Evolutionary conservation across 2,113 vertebrate species (phyloP).

Genomic region (Muntiacus muntjak): DNA sequence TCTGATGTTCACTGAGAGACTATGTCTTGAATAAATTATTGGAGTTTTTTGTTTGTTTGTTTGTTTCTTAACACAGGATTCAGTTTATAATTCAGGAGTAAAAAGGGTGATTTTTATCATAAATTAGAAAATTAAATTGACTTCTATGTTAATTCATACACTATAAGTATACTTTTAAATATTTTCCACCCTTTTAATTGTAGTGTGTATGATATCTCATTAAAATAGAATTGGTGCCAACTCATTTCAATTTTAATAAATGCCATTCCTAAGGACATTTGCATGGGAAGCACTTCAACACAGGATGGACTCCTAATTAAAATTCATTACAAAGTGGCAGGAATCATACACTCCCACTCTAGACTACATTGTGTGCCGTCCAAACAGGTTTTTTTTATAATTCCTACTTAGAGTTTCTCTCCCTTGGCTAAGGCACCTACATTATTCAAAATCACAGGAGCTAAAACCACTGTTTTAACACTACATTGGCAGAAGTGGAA

Average conservation of each 20-base stretch:
- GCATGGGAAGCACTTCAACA: neutral
- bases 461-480: slow-evolving; percentile 9
- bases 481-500: slow-evolving; percentile 28
- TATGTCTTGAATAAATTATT: neutral
- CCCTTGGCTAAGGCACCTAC: neutral
- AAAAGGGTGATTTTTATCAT: slow-evolving; percentile 19
- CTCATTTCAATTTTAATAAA: slow-evolving; percentile 11
- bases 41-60: neutral
- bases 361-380: neutral
- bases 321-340: neutral
- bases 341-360: neutral
- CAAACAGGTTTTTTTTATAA: neutral
- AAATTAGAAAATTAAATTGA: neutral
- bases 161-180: slow-evolving; percentile 30
- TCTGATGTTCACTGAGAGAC: slow-evolving; percentile 23
- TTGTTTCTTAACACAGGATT: neutral
- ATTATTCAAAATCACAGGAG: slow-evolving; percentile 37
- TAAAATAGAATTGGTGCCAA: slow-evolving; percentile 18
- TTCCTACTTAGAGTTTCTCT: slow-evolving; percentile 39
- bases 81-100: neutral
- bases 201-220: neutral
- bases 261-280: slow-evolving; percentile 9
- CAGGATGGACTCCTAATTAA: slow-evolving; percentile 18
- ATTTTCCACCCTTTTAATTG: neutral
- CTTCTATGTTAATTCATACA: slow-evolving; percentile 5